Evolutionary conservation across 2,113 vertebrate species (phyloP), one percentile per base, ranked within the genome.

Genomic region (Prunella fulvescens): DNA sequence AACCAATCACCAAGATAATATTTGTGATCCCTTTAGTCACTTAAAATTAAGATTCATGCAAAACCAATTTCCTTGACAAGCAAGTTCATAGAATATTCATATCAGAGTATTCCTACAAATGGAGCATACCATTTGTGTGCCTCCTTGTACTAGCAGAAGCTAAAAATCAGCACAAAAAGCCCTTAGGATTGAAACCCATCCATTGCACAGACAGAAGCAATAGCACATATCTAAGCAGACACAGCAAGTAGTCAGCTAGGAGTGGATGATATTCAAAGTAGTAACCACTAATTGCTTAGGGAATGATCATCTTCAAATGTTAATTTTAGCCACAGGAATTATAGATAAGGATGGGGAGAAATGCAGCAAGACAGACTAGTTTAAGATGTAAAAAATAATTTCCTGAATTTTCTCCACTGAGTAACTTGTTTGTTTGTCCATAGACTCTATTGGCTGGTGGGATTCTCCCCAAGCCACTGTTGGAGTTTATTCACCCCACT

Each of bases 11-110:
- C 0, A 10, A 77, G 72, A 78, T 88, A 54, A 81, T 90, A 90
- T 81, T 90, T 90, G 40, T 3, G 8, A 94, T 95, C 72, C 33
- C 51, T 95, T 90, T 95, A 78, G 54, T 96, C 67, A 78, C 39
- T 94, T 92, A 91, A 94, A 88, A 81, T 86, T 78, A 92, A 90
- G 88, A 94, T 86, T 95, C 26, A 82, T 88, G 69, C 64, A 90
- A 95, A 95, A 81, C 33, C 62, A 83, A 88, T 92, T 96, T 95
- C 17, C 67, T 86, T 95, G 79, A 90, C 51, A 81, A 88, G 62
- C 5, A 74, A 53, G 12, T 74, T 85, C 72, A 67, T 18, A 66
- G 88, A 93, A 90, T 88, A 95, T 89, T 94, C 60, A 56, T 69
- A 57, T 66, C 9, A 28, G 42, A 86, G 14, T 81, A 58, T 80